phyloP scores from a whole-genome alignment of 1,140 invertebrate genomes.

The Wiebesia pumilae region DNA sequence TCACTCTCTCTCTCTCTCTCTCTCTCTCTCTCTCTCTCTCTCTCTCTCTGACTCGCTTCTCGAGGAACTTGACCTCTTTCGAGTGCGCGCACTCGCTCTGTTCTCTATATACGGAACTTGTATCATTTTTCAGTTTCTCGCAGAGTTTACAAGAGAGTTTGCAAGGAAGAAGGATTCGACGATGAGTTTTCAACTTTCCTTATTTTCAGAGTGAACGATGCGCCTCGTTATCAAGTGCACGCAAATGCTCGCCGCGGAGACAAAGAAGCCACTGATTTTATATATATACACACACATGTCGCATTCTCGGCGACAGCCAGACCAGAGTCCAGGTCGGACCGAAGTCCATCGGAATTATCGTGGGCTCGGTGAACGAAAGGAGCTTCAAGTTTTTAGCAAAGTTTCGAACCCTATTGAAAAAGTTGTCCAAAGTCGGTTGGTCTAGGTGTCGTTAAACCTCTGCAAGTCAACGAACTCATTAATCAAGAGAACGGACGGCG shows the following conservation, averaged over 20 bases:
- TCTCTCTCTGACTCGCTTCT: neutral
- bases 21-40: neutral
- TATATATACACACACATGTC: too few relatives aligned
- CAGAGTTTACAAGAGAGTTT: neutral
- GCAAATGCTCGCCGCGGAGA: neutral
- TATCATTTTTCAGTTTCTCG: neutral
- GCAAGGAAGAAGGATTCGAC: neutral
- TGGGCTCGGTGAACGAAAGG: too few relatives aligned
- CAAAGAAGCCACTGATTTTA: neutral
- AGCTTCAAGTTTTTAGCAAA: too few relatives aligned
- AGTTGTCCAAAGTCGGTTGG: too few relatives aligned
- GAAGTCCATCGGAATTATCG: too few relatives aligned
- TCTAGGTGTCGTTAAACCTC: too few relatives aligned
- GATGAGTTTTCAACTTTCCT: neutral
- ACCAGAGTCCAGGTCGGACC: too few relatives aligned
- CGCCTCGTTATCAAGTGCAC: neutral
- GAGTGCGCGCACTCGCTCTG: neutral
- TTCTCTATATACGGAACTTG: neutral
- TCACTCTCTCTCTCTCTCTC: neutral
- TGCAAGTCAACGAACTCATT: too few relatives aligned
- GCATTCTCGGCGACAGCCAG: too few relatives aligned
- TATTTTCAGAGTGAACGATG: neutral
- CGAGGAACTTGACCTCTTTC: conserved; percentile 14
- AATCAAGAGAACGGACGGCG: too few relatives aligned
- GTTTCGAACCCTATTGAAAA: too few relatives aligned